phyloP scores from a whole-genome alignment of 2,113 vertebrate species.

The Tinamus guttatus region DNA sequence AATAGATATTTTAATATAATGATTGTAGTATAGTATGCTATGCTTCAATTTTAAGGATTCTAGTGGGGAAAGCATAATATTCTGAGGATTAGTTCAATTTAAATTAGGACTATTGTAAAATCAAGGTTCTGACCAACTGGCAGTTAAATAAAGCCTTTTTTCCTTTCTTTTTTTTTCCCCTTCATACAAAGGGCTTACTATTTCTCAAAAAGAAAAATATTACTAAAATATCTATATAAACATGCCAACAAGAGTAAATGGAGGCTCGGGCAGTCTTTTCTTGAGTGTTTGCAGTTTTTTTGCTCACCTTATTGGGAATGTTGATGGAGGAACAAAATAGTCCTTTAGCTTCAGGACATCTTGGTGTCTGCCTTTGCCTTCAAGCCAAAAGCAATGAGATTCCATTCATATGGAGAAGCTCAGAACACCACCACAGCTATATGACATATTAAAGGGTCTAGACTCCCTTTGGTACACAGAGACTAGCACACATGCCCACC shows the following conservation, averaged over 20 bases:
- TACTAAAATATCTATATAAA: constrained; percentile 23
- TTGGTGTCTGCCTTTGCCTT: constrained; percentile 72
- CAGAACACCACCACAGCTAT: constrained; percentile 22
- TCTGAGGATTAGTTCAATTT: background rate
- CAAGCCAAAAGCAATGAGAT: constrained; percentile 52
- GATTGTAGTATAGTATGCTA: background rate
- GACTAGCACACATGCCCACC: background rate
- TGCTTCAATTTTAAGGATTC: constrained; percentile 35
- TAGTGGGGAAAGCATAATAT: background rate
- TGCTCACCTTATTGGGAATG: constrained; percentile 57
- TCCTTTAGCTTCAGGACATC: constrained; percentile 66
- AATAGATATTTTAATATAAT: constrained; percentile 11
- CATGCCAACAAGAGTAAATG: constrained; percentile 58
- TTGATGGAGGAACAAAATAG: constrained; percentile 62
- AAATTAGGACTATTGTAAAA: background rate
- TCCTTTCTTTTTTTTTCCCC: background rate
- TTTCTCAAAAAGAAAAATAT: constrained; percentile 30
- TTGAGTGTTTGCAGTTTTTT: constrained; percentile 60
- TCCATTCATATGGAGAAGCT: constrained; percentile 56
- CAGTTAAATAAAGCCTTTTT: background rate
- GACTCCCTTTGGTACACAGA: background rate
- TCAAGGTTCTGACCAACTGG: background rate
- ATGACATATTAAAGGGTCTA: background rate
- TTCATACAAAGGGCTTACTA: background rate
- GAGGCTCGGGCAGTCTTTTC: constrained; percentile 24